Conservation (phyloP, 2,797 vertebrate genomes). For the Scolopax bukidnonensis region DNA sequence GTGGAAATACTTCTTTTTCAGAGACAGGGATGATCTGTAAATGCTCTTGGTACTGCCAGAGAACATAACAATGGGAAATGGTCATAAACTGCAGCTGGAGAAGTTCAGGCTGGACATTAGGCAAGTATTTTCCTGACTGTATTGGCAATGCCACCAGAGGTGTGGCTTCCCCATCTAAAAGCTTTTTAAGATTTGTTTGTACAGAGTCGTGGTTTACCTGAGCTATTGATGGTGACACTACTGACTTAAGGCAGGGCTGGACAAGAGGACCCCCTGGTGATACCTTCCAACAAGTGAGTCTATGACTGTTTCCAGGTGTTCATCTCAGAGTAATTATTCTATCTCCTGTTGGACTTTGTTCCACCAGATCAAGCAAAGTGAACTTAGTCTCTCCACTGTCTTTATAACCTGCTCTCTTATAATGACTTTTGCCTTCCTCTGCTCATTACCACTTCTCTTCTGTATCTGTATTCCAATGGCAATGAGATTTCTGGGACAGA, state of each 20-base stretch:
- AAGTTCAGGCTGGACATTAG: background rate
- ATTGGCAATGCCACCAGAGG: background rate
- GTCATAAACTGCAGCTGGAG: background rate
- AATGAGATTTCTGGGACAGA: background rate
- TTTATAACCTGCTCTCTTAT: background rate
- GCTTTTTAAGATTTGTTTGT: background rate
- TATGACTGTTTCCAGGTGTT: background rate
- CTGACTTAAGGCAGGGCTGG: background rate
- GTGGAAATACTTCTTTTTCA: background rate
- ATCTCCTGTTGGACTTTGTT: background rate
- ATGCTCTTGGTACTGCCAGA: background rate
- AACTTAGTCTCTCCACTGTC: background rate
- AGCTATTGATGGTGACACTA: background rate
- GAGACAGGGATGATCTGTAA: background rate
- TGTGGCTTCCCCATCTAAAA: background rate
- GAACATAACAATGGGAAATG: background rate
- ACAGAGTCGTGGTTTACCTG: background rate
- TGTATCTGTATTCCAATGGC: background rate
- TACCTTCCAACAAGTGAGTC: background rate
- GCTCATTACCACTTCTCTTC: background rate
- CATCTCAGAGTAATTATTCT: background rate
- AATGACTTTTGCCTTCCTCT: background rate
- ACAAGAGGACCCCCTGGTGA: background rate
- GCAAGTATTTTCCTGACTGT: background rate
- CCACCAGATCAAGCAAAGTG: background rate